These are phyloP conservation scores for Caenorhabditis parvicauda DNA, from an alignment of 2,888 invertebrate species.

Conservation along the genomic window DNA sequence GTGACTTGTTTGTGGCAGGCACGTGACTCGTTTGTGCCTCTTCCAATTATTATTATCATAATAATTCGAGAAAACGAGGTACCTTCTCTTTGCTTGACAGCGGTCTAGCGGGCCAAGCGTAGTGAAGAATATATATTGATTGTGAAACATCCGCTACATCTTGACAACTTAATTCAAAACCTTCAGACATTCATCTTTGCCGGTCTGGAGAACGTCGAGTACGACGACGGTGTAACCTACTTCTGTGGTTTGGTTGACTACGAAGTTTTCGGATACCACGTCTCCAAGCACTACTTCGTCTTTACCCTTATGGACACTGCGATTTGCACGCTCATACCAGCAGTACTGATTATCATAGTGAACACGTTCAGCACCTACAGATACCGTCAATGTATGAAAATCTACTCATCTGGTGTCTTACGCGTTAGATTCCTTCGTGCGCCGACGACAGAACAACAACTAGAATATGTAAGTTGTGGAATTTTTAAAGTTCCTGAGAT, in stretches of 20 bases:
- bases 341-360: slow-evolving; percentile 57
- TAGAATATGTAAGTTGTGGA: slow-evolving; percentile 6
- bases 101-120: no score
- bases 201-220: slow-evolving; percentile 38
- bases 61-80: no score
- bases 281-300: slow-evolving; percentile 47
- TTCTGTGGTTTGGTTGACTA: slow-evolving; percentile 57
- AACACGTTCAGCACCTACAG: slow-evolving; percentile 56
- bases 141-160: no score
- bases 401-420: slow-evolving; percentile 58
- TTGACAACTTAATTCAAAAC: no score
- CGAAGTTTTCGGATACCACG: slow-evolving; percentile 19
- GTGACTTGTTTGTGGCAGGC: no score
- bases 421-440: slow-evolving; percentile 50
- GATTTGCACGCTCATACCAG: slow-evolving; percentile 52
- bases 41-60: no score
- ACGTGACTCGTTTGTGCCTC: no score
- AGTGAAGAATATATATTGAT: no score
- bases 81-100: no score
- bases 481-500: no score
- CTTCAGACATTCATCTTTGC: slow-evolving; percentile 56
- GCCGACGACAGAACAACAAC: slow-evolving; percentile 23
- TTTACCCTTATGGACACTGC: slow-evolving; percentile 56
- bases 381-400: slow-evolving; percentile 61
- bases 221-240: slow-evolving; percentile 10